Base-by-base conservation (phyloP, 1,140 invertebrate species). In the Arctopsyche grandis region DNA sequence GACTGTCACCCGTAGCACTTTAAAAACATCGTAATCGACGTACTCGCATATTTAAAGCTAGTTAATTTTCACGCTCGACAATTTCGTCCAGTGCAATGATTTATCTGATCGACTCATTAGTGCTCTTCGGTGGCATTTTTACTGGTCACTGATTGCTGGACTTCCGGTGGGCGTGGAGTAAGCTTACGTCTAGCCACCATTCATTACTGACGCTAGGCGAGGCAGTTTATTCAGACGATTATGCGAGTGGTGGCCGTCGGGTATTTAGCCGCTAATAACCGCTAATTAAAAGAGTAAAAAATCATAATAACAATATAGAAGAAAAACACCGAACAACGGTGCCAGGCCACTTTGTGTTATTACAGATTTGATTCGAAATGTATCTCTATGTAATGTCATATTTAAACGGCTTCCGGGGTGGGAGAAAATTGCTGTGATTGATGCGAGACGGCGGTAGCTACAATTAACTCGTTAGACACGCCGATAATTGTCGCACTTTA, bases 131-230 rank as follows among this genome's bases (percentile, higher is more conserved):
- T 14, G 24, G 10, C 21, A 71, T 71, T 71, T 71, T 71, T 71
- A 71, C 38, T 71, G 29, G 24, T 71, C 26, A 71, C 38, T 71
- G 69, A 71, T 71, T 71, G 69, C 69, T 12, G 69, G 38, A 46
- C 69, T 71, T 71, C 69, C 69, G n/a, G 69, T 71, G 69, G 69
- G 69, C 69, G 69, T 12, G 38, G 26, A 9, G 26, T 19, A 29
- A 12, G 16, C 19, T 19, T 16, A 66, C 43, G 26, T 16, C 10
- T 38, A 29, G 69, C 43, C 38, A 46, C 38, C 38, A 22, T 46
- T 29, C 38, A 71, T 71, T 71, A 29, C 5, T 71, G 24, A 29
- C 69, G 29, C 14, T 5, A n/a, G 38, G 38, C 24, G 22, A 46
- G 69, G 29, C 69, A 66, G 24, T 71, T 71, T 71, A 44, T 71